A percentile compares a stretch with the other conserved stretches of the same genome.
Conservation (phyloP, 2,113 vertebrate genomes). For the Podarcis raffonei region DNA sequence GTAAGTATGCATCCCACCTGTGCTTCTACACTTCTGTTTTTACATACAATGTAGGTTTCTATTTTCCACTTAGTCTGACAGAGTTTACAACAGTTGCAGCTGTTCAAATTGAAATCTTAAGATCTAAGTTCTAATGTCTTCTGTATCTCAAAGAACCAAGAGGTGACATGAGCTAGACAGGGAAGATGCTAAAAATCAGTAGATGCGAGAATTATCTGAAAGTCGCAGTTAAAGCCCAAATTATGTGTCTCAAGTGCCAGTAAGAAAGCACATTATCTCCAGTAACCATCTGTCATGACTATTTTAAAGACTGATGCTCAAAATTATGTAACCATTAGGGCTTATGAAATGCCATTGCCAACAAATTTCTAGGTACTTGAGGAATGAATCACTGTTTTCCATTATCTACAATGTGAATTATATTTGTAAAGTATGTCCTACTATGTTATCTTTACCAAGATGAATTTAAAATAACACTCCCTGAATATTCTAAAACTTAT, state of each 20-base stretch:
- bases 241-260: constrained; percentile 32
- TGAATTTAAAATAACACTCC: constrained; percentile 4
- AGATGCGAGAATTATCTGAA: constrained; percentile 44
- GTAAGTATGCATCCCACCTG: not conserved
- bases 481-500: not conserved
- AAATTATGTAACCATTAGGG: constrained; percentile 45
- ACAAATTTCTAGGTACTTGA: not conserved
- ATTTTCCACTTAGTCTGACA: constrained; percentile 19
- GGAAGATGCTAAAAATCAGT: constrained; percentile 22
- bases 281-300: constrained; percentile 24
- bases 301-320: constrained; percentile 51
- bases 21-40: constrained; percentile 8
- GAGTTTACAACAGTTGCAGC: not conserved
- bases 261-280: constrained; percentile 49
- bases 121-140: not conserved
- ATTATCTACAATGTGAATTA: constrained; percentile 14
- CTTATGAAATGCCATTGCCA: constrained; percentile 32
- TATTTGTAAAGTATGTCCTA: constrained; percentile 16
- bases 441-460: constrained; percentile 7
- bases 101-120: constrained; percentile 41
- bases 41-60: constrained; percentile 18
- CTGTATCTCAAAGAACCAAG: constrained; percentile 22
- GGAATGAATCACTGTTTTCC: constrained; percentile 27
- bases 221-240: constrained; percentile 50
- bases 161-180: constrained; percentile 25